Evolutionary conservation across 1,140 invertebrate species (phyloP).

Genomic region (Doryteuthis pealeii): DNA sequence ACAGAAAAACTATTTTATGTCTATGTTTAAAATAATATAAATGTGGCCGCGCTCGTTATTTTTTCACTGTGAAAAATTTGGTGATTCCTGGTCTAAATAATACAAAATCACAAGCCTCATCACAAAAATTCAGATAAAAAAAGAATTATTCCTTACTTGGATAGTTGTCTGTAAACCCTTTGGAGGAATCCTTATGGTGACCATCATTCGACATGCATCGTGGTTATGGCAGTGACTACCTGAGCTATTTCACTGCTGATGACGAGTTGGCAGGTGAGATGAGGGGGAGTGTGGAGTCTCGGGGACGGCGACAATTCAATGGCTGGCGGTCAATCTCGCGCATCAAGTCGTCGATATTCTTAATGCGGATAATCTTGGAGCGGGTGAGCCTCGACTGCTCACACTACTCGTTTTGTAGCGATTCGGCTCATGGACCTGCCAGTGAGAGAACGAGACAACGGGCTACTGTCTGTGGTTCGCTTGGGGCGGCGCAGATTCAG

Average conservation of each 20-base stretch:
- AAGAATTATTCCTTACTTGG: neutral
- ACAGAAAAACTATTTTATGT: too few relatives aligned
- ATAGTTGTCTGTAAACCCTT: neutral
- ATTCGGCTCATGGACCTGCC: conserved; percentile 25
- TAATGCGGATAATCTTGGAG: conserved; percentile 44
- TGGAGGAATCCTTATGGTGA: neutral
- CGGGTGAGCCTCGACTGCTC: conserved; percentile 31
- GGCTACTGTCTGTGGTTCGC: conserved; percentile 19
- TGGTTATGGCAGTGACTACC: neutral
- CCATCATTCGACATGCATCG: neutral
- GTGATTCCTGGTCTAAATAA: too few relatives aligned
- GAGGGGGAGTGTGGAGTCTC: conserved; percentile 24
- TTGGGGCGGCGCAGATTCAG: conserved; percentile 11
- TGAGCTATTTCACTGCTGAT: conserved; percentile 13
- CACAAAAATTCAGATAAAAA: too few relatives aligned
- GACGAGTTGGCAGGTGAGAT: conserved; percentile 7
- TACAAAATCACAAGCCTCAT: too few relatives aligned
- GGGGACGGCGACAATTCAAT: conserved; percentile 52
- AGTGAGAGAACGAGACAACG: conserved; percentile 19
- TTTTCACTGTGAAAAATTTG: too few relatives aligned
- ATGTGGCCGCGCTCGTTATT: too few relatives aligned
- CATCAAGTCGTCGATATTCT: conserved; percentile 46
- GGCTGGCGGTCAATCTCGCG: conserved; percentile 42
- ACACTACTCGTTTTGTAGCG: conserved; percentile 6
- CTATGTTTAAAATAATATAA: too few relatives aligned